phyloP scores from a whole-genome alignment of 2,888 invertebrate genomes.

The Ormyrus pomaceus region DNA sequence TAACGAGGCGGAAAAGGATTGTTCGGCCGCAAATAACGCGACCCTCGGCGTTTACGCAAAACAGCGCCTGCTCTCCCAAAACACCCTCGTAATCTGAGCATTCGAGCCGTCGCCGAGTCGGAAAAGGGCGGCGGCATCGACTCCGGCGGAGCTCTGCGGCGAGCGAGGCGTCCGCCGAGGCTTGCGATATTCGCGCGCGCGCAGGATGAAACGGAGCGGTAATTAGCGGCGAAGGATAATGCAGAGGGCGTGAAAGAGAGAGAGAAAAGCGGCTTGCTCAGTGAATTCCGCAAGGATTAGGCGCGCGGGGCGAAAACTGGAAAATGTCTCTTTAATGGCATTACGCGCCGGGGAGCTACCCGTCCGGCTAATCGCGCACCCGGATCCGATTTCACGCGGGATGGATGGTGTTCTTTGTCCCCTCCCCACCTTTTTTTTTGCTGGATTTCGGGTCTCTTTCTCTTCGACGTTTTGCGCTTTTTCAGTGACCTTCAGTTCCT shows the following conservation, averaged over 20 bases:
- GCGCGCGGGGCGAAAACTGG: slow-evolving; percentile 72
- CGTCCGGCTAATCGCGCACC: slow-evolving; percentile 50
- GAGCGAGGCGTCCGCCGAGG: slow-evolving; percentile 1
- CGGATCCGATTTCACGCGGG: slow-evolving; percentile 50
- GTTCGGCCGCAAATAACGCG: not conserved
- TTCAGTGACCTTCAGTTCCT: not conserved
- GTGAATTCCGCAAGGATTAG: slow-evolving; percentile 70
- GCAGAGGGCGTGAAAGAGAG: slow-evolving; percentile 54
- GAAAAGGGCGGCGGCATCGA: slow-evolving; percentile 23
- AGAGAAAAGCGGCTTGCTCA: slow-evolving; percentile 70
- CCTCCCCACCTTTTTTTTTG: not conserved
- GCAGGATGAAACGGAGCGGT: slow-evolving; percentile 70
- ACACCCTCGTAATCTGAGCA: too few species aligned
- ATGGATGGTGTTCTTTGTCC: not conserved
- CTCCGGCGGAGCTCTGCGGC: not conserved
- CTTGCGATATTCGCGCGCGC: slow-evolving; percentile 55
- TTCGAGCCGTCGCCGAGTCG: not conserved
- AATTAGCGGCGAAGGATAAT: slow-evolving; percentile 68
- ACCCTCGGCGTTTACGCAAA: slow-evolving; percentile 39
- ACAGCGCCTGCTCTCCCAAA: not conserved
- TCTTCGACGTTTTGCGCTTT: not conserved
- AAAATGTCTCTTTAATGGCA: slow-evolving; percentile 73
- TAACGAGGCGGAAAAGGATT: too few species aligned
- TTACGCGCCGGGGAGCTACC: slow-evolving; percentile 41
- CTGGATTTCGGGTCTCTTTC: not conserved